Conservation (phyloP, 2,888 invertebrate genomes). For the Macropis europaea region DNA sequence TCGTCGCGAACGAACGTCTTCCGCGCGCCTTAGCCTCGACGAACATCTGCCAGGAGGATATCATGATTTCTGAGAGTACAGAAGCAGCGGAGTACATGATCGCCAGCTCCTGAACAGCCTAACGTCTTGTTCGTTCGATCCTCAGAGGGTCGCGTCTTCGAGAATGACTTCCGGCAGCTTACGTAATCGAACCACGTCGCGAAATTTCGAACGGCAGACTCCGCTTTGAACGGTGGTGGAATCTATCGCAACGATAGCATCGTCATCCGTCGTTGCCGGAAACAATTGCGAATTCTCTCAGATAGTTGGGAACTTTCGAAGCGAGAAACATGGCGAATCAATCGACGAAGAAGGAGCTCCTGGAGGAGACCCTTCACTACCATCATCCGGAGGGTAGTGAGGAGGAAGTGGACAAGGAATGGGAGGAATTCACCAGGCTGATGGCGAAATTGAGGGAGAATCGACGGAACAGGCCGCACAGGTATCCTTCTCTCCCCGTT, state of each 20-base stretch:
- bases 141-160: background rate
- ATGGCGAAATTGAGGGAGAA: conserved; percentile 80
- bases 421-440: conserved; percentile 83
- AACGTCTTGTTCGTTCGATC: too few species aligned
- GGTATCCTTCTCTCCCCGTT: conserved; percentile 68
- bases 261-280: background rate
- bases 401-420: conserved; percentile 82
- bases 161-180: conserved; percentile 14
- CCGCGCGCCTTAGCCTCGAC: too few species aligned
- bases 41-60: too few species aligned
- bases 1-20: too few species aligned
- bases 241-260: background rate
- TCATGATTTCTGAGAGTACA: too few species aligned
- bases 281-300: background rate
- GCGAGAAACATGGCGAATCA: conserved; percentile 68
- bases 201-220: background rate
- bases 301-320: background rate
- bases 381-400: conserved; percentile 80
- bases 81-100: too few species aligned
- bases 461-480: conserved; percentile 73
- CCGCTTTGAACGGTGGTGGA: background rate
- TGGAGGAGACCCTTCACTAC: conserved; percentile 68
- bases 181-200: conserved; percentile 4
- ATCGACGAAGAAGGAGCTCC: conserved; percentile 69
- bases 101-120: too few species aligned